A percentile compares a stretch with the other conserved stretches of the same genome.
Conservation (phyloP, 2,113 vertebrate genomes). For the Elanoides forficatus region DNA sequence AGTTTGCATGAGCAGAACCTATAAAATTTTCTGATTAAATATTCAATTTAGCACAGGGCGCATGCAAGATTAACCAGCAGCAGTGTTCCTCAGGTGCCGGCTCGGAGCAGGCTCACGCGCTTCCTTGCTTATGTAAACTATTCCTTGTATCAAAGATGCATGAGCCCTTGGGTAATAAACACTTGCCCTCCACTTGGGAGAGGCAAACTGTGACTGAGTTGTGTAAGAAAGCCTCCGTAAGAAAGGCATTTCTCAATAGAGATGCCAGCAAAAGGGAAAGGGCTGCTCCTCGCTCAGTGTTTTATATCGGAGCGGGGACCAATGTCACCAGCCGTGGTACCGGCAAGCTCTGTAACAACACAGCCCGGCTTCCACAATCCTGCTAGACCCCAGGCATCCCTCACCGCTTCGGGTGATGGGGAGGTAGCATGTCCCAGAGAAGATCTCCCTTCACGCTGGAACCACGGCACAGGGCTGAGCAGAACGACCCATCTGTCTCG, state of each 20-base stretch:
- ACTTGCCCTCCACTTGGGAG: neutral
- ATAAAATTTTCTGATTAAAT: neutral
- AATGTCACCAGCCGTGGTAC: no score
- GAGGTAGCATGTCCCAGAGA: neutral
- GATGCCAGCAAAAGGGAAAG: neutral
- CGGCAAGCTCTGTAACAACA: neutral
- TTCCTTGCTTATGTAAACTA: neutral
- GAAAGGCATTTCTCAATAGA: neutral
- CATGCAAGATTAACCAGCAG: neutral
- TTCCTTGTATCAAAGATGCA: neutral
- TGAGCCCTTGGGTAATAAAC: neutral
- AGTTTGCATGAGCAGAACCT: neutral
- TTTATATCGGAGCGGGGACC: neutral
- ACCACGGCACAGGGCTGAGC: neutral
- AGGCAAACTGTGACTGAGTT: neutral
- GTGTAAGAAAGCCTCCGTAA: neutral
- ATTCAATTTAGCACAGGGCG: neutral
- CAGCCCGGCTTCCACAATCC: neutral
- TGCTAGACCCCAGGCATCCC: neutral
- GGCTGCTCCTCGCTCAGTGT: neutral
- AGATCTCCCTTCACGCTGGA: neutral
- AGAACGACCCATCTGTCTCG: accelerated
- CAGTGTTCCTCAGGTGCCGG: neutral
- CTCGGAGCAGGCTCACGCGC: accelerated
- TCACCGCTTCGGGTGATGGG: accelerated